These are phyloP conservation scores for Hyles vespertilio DNA, from an alignment of 1,140 invertebrate species.

Conservation along the genomic window DNA sequence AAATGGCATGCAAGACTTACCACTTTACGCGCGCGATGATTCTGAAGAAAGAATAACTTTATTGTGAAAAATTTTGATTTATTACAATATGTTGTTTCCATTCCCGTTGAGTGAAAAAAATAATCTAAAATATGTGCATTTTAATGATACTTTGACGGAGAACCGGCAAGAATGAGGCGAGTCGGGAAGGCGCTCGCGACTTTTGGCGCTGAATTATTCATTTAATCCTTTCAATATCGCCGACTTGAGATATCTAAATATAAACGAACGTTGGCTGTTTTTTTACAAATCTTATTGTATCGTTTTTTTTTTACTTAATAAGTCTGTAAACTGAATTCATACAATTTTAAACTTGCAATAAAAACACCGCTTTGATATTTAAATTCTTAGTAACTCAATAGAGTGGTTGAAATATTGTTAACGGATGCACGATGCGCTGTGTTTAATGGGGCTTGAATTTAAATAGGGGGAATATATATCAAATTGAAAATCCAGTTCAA, in stretches of 20 bases:
- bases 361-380: no score
- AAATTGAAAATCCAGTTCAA: no score
- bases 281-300: conserved; percentile 28
- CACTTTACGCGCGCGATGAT: no score
- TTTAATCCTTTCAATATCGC: conserved; percentile 49
- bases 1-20: no score
- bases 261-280: conserved; percentile 22
- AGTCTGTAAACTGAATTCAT: no score
- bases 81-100: conserved; percentile 12
- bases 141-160: conserved; percentile 39
- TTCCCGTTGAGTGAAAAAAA: conserved; percentile 23
- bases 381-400: no score
- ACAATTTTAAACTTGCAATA: no score
- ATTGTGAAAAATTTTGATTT: background rate
- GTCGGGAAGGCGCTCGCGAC: conserved; percentile 29
- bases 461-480: no score
- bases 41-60: no score
- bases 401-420: no score
- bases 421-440: no score
- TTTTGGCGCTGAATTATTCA: conserved; percentile 44
- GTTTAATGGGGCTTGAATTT: no score
- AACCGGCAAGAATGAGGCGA: conserved; percentile 28
- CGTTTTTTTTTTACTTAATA: conserved; percentile 11
- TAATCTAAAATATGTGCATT: conserved; percentile 41
- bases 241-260: conserved; percentile 28